Evolutionary conservation across 2,113 vertebrate species (phyloP), one percentile per base, ranked within the genome.

Genomic region (Oreotrochilus melanogaster): DNA sequence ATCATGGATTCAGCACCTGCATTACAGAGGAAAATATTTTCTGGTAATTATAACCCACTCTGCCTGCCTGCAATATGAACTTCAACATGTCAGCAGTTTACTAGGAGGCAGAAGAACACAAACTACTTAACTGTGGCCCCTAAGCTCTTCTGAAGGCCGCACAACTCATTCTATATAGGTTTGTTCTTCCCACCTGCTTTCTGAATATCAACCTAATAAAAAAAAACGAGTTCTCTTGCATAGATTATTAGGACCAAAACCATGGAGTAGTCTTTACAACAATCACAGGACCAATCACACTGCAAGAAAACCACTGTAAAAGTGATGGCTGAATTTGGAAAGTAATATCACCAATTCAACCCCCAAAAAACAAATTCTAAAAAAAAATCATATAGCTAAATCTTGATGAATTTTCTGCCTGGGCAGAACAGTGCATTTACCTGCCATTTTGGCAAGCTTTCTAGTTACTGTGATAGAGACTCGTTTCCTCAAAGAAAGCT

Each of bases 61-160:
- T 28, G 39, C 53, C 56, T 54, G 47, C 31, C 43, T 57, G 51
- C 37, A 89, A 54, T n/a, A 24, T 71, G 60, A 90, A 86, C 57
- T 78, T 78, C 10, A 83, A 27, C 17, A 28, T 4, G 15, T 23
- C 69, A 91, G 64, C 51, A 66, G 47, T 66, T 74, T 70, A 92
- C 33, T 22, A 69, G 9, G 54, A 93, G 75, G 76, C 54, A 83
- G 78, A 88, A 42, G 61, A 23, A 89, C 57, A 37, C 51, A 81
- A 94, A 87, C 74, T 82, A 24, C 89, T 83, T 86, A 88, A 79
- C 42, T 65, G 35, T 24, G 24, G 65, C 30, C 39, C 31, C 70
- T 78, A 85, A 92, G 47, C 45, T 53, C 78, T 80, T 90, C 67
- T 78, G 69, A 95, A 78, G 74, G 80, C 75, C 58, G 56, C 60